phyloP scores from a whole-genome alignment of 2,797 vertebrate genomes.

The Picus viridis region DNA sequence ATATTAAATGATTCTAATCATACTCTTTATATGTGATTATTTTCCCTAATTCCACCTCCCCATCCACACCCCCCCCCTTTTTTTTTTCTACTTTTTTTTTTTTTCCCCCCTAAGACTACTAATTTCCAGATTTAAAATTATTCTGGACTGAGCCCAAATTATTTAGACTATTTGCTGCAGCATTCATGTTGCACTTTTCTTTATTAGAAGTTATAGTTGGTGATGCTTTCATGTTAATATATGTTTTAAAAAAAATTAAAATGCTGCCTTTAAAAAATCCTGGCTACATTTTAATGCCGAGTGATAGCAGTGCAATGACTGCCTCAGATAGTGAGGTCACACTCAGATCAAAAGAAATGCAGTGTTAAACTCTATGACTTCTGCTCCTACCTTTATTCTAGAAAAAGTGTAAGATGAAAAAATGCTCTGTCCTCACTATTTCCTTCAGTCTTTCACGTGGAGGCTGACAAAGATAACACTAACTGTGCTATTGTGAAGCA shows the following conservation, averaged over 20 bases:
- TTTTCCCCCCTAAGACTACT: not conserved
- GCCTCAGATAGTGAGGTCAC: not conserved
- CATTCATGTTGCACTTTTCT: not conserved
- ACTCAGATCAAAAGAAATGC: not conserved
- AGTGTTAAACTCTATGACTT: not conserved
- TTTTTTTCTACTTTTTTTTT: not conserved
- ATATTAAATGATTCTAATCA: slow-evolving; percentile 45
- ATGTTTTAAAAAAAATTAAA: not conserved
- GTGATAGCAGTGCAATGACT: not conserved
- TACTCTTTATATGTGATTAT: slow-evolving; percentile 22
- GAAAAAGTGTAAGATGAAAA: not conserved
- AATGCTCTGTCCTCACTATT: not conserved
- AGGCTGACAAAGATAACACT: not conserved
- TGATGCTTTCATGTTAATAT: not conserved
- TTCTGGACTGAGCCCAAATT: not conserved
- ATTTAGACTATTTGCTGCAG: not conserved
- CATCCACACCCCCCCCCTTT: not conserved
- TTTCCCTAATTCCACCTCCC: not conserved
- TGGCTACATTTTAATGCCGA: not conserved
- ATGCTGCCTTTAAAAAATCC: not conserved
- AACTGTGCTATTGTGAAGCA: not conserved
- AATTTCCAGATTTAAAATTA: slow-evolving; percentile 11
- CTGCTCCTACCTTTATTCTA: not conserved
- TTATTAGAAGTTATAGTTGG: not conserved
- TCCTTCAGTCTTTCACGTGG: not conserved